Base-by-base conservation (phyloP, 1,140 invertebrate genomes). In the Polypedilum vanderplanki region DNA sequence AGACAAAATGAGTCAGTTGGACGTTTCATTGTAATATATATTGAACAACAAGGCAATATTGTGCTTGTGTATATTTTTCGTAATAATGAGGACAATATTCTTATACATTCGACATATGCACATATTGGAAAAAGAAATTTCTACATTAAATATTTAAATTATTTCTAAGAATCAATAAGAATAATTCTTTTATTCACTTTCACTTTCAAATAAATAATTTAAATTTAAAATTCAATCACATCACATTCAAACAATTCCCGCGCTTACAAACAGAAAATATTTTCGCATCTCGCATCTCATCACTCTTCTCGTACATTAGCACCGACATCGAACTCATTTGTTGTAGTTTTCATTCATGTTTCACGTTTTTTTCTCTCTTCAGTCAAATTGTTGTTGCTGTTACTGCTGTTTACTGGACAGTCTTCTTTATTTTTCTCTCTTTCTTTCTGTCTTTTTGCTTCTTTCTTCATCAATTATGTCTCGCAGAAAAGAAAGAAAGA, bases 31-130 rank as follows among this genome's bases (percentile, higher is more conserved):
- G 65, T 70, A 22, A 70, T 70, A 10, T 33, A 33, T 33, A 33
- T 33, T 70, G 65, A 70, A 70, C 65, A 57, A 70, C 65, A 33
- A 33, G 24, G 1, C 24, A 70, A 17, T 70, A 70, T 70, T 70
- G 65, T 70, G 65, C 65, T 70, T 70, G 65, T 70, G 65, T 70
- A 70, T 20, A 18, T 70, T 67, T 67, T 70, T 70, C 18, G 65
- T 70, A 70, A 70, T 70, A 70, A 70, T 70, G 65, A 70, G 65
- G 65, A 70, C 65, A 70, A 22, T 70, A 70, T 70, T 70, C 65
- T 70, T 70, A 10, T 70, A 15, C 65, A 18, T 70, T 57, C 46
- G 12, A 57, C 12, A 57, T n/a, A 57, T 57, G 46, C 46, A 12
- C 10, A 57, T 57, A 57, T n/a, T 57, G 46, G 12, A 57, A 57